These are phyloP conservation scores for Spheniscus humboldti DNA, from an alignment of 2,797 vertebrate species.

Conservation along the genomic window DNA sequence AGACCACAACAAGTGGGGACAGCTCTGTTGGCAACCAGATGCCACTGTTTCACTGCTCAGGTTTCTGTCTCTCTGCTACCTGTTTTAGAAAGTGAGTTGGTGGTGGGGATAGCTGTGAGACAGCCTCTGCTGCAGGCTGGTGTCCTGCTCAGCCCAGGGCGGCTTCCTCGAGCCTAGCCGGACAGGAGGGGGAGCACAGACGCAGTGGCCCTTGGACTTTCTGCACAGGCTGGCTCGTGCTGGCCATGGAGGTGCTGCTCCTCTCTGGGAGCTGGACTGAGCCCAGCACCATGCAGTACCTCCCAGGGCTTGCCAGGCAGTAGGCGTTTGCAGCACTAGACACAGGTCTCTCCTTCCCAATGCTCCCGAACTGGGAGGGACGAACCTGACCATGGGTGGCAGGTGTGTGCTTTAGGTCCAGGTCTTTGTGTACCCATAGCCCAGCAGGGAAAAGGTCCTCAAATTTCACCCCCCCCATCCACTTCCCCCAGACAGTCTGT, in stretches of 20 bases:
- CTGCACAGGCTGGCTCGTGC: background rate
- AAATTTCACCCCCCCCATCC: fast-evolving
- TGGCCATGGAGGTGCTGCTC: background rate
- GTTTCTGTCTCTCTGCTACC: background rate
- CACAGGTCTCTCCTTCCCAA: background rate
- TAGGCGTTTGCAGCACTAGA: background rate
- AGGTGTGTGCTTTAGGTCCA: background rate
- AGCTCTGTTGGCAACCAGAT: background rate
- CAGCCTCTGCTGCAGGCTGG: background rate
- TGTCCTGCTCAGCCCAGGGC: background rate
- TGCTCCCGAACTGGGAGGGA: background rate
- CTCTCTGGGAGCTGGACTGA: background rate
- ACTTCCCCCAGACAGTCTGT: background rate
- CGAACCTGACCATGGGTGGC: background rate
- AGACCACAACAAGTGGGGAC: background rate
- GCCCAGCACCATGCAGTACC: fast-evolving
- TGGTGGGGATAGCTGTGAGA: background rate
- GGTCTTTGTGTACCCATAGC: background rate
- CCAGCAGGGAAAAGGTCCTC: background rate
- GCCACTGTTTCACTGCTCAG: background rate
- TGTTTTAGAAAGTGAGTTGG: background rate
- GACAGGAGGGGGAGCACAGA: background rate
- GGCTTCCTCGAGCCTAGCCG: background rate
- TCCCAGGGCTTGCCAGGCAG: background rate
- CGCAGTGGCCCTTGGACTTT: background rate